phyloP scores from a whole-genome alignment of 2,113 vertebrate species.

The Equus quagga region DNA sequence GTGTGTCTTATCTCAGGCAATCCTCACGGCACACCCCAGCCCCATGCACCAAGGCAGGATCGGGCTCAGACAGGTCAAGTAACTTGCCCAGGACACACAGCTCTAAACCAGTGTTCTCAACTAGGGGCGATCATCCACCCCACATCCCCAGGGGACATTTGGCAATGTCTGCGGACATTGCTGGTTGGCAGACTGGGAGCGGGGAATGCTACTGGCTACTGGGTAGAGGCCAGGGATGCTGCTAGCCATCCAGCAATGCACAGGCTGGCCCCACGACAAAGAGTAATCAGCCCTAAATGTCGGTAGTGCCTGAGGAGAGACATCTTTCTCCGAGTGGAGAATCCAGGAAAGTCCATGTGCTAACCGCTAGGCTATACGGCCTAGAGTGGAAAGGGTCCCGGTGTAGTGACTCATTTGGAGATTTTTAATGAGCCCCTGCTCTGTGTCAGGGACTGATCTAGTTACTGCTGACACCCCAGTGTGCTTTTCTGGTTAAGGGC shows the following conservation, averaged over 20 bases:
- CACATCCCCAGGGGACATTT: background rate
- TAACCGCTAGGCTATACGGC: accelerated
- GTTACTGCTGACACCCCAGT: accelerated
- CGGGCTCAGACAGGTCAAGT: background rate
- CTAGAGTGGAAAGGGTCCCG: background rate
- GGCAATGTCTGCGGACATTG: background rate
- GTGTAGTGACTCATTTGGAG: accelerated
- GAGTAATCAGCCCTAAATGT: background rate
- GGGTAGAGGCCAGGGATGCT: background rate
- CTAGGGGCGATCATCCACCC: too few species aligned
- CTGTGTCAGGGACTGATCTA: background rate
- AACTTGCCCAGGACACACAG: background rate
- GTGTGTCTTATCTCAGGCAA: background rate
- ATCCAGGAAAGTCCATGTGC: accelerated
- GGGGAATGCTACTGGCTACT: background rate
- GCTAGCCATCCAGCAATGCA: too few species aligned
- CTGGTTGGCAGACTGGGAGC: background rate
- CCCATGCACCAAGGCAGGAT: background rate
- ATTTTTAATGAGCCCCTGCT: background rate
- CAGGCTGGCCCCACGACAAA: background rate
- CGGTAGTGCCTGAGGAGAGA: background rate
- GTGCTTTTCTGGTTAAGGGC: background rate
- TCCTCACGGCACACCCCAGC: background rate
- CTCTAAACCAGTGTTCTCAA: background rate
- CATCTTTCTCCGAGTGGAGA: accelerated